Evolutionary conservation across 2,113 vertebrate genomes (phyloP).

Genomic region (Cisticola juncidis): DNA sequence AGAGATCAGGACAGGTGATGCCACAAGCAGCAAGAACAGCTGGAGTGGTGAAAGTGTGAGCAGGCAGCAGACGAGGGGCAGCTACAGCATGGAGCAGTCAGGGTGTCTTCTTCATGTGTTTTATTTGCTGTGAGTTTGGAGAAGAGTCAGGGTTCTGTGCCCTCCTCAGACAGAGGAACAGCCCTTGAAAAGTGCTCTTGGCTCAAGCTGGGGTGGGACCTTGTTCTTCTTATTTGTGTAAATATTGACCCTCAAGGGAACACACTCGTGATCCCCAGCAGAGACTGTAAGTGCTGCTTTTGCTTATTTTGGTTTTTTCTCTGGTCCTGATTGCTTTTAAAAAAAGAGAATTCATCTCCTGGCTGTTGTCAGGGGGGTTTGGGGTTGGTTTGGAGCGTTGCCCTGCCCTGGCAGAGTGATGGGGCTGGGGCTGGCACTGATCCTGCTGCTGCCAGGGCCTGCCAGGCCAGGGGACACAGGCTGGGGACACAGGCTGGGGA

Average conservation of each 20-base stretch:
- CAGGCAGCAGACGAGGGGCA: not conserved
- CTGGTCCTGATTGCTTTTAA: not conserved
- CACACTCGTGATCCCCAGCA: not conserved
- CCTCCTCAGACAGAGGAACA: not conserved
- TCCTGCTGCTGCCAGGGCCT: not conserved
- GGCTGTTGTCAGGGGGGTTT: not conserved
- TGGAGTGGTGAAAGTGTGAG: not conserved
- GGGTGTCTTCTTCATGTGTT: fast-evolving
- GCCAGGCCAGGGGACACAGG: not conserved
- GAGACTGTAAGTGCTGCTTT: not conserved
- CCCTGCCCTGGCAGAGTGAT: fast-evolving
- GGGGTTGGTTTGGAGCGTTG: not conserved
- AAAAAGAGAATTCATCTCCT: not conserved
- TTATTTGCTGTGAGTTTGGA: not conserved
- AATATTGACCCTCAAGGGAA: not conserved
- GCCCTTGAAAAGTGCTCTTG: not conserved
- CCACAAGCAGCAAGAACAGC: not conserved
- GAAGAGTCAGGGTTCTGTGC: not conserved
- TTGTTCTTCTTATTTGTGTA: not conserved
- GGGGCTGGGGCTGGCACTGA: not conserved
- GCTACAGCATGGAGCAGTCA: fast-evolving
- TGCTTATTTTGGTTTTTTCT: not conserved
- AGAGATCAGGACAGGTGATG: fast-evolving
- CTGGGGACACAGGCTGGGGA: not conserved
- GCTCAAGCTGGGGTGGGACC: not conserved